Conservation (phyloP, 2,113 vertebrate genomes). For the Pelobates fuscus region DNA sequence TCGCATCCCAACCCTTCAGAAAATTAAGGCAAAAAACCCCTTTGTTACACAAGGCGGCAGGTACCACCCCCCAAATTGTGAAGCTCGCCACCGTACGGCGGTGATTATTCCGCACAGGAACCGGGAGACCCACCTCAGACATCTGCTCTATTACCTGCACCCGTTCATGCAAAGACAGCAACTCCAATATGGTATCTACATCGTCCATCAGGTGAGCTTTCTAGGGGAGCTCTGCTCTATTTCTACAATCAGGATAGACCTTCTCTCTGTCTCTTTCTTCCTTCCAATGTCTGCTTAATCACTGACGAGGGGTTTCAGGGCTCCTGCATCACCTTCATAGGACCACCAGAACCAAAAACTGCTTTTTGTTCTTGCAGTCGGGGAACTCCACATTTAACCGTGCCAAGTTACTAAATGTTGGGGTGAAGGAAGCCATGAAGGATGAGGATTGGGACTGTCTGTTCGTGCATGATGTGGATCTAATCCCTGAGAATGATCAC, state of each 20-base stretch:
- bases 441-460: slow-evolving; percentile 95
- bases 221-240: neutral
- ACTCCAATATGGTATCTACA: slow-evolving; percentile 92
- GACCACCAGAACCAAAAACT: no score
- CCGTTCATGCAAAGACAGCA: slow-evolving; percentile 94
- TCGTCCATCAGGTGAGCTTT: slow-evolving; percentile 88
- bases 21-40: slow-evolving; percentile 83
- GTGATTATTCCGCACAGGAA: slow-evolving; percentile 91
- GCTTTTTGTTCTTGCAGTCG: slow-evolving; percentile 57
- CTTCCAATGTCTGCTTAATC: neutral
- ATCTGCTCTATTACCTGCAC: slow-evolving; percentile 94
- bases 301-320: neutral
- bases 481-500: slow-evolving; percentile 94
- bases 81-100: slow-evolving; percentile 83
- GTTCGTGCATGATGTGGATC: slow-evolving; percentile 90
- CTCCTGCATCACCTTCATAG: no score
- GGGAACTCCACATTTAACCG: slow-evolving; percentile 92
- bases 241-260: neutral
- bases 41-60: slow-evolving; percentile 78
- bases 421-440: slow-evolving; percentile 87
- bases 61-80: slow-evolving; percentile 81
- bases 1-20: slow-evolving; percentile 75
- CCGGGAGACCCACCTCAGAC: slow-evolving; percentile 83
- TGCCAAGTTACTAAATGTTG: slow-evolving; percentile 92
- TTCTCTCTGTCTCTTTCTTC: neutral